phyloP scores from a whole-genome alignment of 2,888 invertebrate genomes.

The Caenorhabditis doughertyi region DNA sequence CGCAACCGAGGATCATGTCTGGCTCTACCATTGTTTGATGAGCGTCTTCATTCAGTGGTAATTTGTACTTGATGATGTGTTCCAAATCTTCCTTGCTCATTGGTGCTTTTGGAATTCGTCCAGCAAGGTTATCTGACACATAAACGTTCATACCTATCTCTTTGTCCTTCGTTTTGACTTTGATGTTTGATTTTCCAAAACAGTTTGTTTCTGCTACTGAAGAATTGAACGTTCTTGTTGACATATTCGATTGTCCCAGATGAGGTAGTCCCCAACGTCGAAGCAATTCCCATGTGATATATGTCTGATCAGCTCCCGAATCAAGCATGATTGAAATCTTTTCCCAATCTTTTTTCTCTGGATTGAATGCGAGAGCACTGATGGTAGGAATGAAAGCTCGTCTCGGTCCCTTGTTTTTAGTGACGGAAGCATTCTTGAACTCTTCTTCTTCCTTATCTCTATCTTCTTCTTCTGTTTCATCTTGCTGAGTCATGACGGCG shows the following conservation, averaged over 20 bases:
- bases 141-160: not conserved
- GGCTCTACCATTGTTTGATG: not conserved
- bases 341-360: not conserved
- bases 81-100: not conserved
- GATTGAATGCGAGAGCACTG: not conserved
- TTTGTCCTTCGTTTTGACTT: not conserved
- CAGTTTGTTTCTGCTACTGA: not conserved
- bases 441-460: not conserved
- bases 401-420: not conserved
- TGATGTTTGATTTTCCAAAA: not conserved
- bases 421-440: too few species aligned
- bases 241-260: not conserved
- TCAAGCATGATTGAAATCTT: slow-evolving; percentile 3
- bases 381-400: slow-evolving; percentile 3
- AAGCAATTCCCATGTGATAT: not conserved
- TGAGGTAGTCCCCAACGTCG: not conserved
- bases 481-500: not conserved
- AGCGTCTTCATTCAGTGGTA: not conserved
- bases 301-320: not conserved
- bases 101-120: not conserved
- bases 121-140: not conserved
- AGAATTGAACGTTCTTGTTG: not conserved
- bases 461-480: too few species aligned
- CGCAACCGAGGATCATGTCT: not conserved
- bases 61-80: not conserved